Evolutionary conservation across 2,113 vertebrate species (phyloP).

Genomic region (Sapajus apella): DNA sequence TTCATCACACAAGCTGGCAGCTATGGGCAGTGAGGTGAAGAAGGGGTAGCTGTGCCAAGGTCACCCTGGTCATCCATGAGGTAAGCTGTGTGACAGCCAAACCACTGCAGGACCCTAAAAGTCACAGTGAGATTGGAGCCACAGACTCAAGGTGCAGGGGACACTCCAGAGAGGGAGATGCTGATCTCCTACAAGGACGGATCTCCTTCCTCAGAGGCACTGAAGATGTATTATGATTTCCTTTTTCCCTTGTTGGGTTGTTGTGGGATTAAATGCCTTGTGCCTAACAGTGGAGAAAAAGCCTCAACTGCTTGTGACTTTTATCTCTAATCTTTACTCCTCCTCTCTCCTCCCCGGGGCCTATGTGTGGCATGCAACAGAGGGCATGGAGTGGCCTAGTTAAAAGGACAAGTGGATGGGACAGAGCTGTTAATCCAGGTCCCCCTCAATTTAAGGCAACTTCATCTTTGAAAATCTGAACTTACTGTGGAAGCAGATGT

Average conservation of each 20-base stretch:
- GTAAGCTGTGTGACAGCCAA: background rate
- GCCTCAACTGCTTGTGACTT: accelerated
- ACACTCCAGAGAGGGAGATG: background rate
- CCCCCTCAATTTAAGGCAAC: background rate
- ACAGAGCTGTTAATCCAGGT: background rate
- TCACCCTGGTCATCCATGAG: background rate
- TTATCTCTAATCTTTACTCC: background rate
- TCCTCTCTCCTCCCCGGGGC: background rate
- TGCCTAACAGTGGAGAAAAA: background rate
- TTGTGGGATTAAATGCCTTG: background rate
- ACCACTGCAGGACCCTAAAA: background rate
- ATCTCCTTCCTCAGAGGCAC: background rate
- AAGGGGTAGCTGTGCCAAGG: background rate
- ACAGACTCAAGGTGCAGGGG: background rate
- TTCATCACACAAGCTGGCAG: background rate
- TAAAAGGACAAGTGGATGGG: background rate
- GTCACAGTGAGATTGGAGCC: background rate
- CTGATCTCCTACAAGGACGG: background rate
- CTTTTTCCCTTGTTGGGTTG: background rate
- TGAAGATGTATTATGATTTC: background rate
- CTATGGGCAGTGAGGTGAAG: background rate
- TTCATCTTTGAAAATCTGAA: constrained; percentile 23
- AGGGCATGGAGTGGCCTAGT: background rate
- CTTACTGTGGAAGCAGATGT: constrained; percentile 25
- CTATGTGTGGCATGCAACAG: background rate